A percentile compares a stretch with the other conserved stretches of the same genome.
phyloP scores from a whole-genome alignment of 1,140 invertebrate species.

The Diploscapter pachys region DNA sequence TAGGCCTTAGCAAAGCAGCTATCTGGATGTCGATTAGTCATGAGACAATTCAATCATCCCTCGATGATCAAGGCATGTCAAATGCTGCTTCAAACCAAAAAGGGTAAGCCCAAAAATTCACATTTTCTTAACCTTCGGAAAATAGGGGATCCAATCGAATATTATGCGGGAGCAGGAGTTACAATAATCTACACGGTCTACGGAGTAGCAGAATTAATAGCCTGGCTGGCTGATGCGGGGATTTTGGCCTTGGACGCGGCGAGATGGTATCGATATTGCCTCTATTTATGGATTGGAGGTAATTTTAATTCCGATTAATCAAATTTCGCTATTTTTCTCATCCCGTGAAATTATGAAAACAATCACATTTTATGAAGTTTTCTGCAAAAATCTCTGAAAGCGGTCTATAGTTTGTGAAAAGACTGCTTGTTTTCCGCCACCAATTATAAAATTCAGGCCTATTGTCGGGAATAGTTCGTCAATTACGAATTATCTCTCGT shows the following conservation, averaged over 20 bases:
- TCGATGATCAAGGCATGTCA: conserved; percentile 35
- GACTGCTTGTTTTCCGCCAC: too few relatives aligned
- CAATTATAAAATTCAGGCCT: conserved; percentile 12
- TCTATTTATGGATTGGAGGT: conserved; percentile 39
- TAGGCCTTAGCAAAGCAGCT: conserved; percentile 41
- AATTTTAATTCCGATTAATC: too few relatives aligned
- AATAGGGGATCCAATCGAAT: conserved; percentile 31
- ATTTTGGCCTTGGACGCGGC: conserved; percentile 28
- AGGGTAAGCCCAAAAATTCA: not conserved
- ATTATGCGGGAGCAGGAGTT: conserved; percentile 26
- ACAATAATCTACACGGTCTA: conserved; percentile 43
- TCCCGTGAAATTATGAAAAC: too few relatives aligned
- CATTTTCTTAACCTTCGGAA: conserved; percentile 7
- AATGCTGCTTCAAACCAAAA: conserved; percentile 5
- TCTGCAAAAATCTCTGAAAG: too few relatives aligned
- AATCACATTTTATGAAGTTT: too few relatives aligned
- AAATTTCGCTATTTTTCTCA: too few relatives aligned
- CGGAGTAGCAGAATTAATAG: conserved; percentile 36
- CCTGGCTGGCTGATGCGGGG: conserved; percentile 42
- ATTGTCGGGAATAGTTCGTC: conserved; percentile 33
- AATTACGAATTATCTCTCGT: conserved; percentile 16
- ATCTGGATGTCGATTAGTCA: conserved; percentile 36
- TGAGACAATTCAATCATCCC: conserved; percentile 43
- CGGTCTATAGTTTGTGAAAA: too few relatives aligned
- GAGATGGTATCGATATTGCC: conserved; percentile 35